Evolutionary conservation across 2,797 vertebrate genomes (phyloP).

Genomic region (Micrastur ruficollis): DNA sequence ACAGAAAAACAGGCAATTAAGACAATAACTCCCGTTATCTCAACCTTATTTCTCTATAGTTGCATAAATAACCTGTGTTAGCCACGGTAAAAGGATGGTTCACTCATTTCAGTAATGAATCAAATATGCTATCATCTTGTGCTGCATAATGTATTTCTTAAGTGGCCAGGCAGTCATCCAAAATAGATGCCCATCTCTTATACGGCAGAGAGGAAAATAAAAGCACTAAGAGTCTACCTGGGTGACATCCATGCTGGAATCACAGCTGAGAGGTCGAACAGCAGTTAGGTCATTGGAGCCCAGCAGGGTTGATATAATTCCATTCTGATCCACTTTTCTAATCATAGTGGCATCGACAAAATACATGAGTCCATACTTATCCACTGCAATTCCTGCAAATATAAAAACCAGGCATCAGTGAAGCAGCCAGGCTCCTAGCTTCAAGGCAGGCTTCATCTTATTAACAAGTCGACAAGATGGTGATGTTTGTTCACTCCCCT

Average conservation of each 20-base stretch:
- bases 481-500: neutral
- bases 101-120: slow-evolving; percentile 31
- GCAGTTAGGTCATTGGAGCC: slow-evolving; percentile 92
- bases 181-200: slow-evolving; percentile 27
- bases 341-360: slow-evolving; percentile 99
- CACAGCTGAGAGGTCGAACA: slow-evolving; percentile 89
- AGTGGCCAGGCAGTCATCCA: slow-evolving; percentile 25
- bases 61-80: slow-evolving; percentile 53
- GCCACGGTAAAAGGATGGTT: slow-evolving; percentile 21
- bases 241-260: slow-evolving; percentile 97
- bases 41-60: slow-evolving; percentile 31
- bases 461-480: neutral
- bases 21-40: slow-evolving; percentile 59
- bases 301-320: slow-evolving; percentile 96
- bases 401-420: slow-evolving; percentile 4
- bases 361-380: slow-evolving; percentile 97
- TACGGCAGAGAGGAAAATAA: slow-evolving; percentile 19
- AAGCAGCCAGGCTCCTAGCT: neutral
- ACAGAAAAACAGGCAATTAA: slow-evolving; percentile 68
- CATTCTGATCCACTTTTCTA: slow-evolving; percentile 97
- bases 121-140: slow-evolving; percentile 41
- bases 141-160: slow-evolving; percentile 14
- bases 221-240: slow-evolving; percentile 81
- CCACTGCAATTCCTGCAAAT: slow-evolving; percentile 89
- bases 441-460: neutral